Base-by-base conservation (phyloP, 1,140 invertebrate species). In the Polypedilum pembai region DNA sequence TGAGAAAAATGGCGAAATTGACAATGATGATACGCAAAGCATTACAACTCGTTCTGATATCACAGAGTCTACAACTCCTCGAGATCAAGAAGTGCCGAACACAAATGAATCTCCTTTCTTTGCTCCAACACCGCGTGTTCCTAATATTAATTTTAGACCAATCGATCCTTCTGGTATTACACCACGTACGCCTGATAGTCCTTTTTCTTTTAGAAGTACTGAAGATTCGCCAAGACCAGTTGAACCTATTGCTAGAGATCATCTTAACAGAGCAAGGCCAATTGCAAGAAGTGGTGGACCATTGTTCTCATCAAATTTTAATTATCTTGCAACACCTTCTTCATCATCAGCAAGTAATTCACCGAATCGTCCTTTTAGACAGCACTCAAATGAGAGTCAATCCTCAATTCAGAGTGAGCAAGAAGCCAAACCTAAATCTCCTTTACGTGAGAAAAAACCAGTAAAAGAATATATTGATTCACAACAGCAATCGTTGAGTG, bases 1-100 rank as follows among this genome's bases (percentile, higher is more conserved):
- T 5, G 96, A 98, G 81, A 86, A 94, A 73, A 85, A 97, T 76
- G 93, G 92, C 1, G 95, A 98, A 83, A 88, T 94, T 18, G 92
- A 94, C 78, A 92, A 90, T 8, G 91, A 94, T 78, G 91, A 94
- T 77, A 89, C 90, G 69, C 87, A 85, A 0, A 92, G 91, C 82
- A 90, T 92, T 10, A 90, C 90, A 1, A 82, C 83, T 20, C 80
- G 90, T 77, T 91, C 90, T 17, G 91, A 93, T 79, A 81, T 77
- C 3, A 77, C 77, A 0, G 90, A 91, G 78, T 89, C 89, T 8
- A 87, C 20, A 56, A 41, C 63, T 1, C 17, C 41, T 15, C 40
- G 66, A 8, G 74, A 75, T 73, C 18, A 21, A 17, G 66, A 73
- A 73, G 41, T 41, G 10, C 72, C 63, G 8, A 45, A 5, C 20